These are phyloP conservation scores for Morinoia aosen DNA, from an alignment of 2,888 invertebrate genomes.

Conservation along the genomic window DNA sequence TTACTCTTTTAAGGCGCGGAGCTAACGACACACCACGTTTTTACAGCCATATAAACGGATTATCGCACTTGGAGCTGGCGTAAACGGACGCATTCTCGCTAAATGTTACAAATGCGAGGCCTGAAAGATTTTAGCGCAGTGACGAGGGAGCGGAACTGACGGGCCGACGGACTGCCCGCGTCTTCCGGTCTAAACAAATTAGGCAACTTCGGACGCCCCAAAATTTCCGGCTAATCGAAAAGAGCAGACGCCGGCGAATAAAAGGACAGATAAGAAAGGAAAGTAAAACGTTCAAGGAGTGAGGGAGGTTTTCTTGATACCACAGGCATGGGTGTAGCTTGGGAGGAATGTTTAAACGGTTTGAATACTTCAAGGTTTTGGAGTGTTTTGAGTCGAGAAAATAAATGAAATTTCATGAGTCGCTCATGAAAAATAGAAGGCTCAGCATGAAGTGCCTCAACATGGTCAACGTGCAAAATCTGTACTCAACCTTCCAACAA, in stretches of 20 bases:
- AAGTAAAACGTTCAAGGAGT: neutral
- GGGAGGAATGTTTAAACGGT: neutral
- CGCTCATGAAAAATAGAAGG: neutral
- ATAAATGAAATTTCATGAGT: neutral
- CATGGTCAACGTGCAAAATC: neutral
- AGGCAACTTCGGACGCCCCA: neutral
- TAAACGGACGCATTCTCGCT: neutral
- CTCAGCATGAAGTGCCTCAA: neutral
- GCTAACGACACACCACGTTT: neutral
- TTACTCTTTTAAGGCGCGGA: neutral
- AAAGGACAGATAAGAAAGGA: neutral
- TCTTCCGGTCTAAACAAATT: constrained; percentile 37
- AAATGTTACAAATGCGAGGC: neutral
- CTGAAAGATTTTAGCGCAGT: neutral
- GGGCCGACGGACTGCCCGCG: neutral
- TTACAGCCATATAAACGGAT: neutral
- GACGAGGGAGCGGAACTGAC: neutral
- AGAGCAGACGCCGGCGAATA: neutral
- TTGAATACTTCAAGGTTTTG: neutral
- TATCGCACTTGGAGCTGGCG: neutral
- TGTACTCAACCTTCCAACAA: neutral
- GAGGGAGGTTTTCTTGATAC: neutral
- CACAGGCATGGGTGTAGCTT: neutral
- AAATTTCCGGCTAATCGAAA: constrained; percentile 28
- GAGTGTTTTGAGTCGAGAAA: neutral